phyloP scores from a whole-genome alignment of 2,113 vertebrate genomes.

The Mastomys natalensis region DNA sequence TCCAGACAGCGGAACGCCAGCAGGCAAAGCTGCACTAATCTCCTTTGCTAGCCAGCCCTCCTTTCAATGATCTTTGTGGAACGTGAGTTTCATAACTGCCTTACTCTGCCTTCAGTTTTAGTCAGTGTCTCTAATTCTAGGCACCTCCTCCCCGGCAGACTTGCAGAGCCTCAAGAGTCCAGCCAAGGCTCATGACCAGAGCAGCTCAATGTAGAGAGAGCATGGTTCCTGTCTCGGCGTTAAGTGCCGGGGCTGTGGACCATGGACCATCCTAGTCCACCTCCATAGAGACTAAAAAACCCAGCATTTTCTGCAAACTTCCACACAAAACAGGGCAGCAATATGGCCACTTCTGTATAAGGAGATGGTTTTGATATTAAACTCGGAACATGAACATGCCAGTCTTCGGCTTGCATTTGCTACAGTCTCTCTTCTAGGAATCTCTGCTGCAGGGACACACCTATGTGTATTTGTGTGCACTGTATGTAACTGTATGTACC shows the following conservation, averaged over 20 bases:
- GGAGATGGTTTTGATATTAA: background rate
- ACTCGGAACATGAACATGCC: background rate
- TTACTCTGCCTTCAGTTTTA: constrained; percentile 52
- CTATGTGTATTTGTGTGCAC: accelerated
- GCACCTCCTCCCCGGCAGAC: background rate
- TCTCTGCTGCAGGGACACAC: background rate
- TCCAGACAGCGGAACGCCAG: background rate
- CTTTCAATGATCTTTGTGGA: background rate
- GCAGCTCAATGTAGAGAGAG: too few relatives aligned
- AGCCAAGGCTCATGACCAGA: background rate
- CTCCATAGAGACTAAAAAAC: background rate
- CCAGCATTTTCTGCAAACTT: background rate
- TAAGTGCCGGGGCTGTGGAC: background rate
- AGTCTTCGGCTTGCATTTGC: background rate
- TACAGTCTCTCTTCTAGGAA: background rate
- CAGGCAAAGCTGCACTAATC: too few relatives aligned
- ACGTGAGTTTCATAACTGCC: background rate
- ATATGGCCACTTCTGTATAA: background rate
- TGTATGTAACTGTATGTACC: background rate
- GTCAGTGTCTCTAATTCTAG: background rate
- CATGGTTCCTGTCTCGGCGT: accelerated
- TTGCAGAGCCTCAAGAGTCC: background rate
- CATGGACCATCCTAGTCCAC: background rate
- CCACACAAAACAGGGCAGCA: background rate
- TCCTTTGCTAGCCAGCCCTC: background rate